phyloP scores from a whole-genome alignment of 2,113 vertebrate genomes.

The Peromyscus leucopus region DNA sequence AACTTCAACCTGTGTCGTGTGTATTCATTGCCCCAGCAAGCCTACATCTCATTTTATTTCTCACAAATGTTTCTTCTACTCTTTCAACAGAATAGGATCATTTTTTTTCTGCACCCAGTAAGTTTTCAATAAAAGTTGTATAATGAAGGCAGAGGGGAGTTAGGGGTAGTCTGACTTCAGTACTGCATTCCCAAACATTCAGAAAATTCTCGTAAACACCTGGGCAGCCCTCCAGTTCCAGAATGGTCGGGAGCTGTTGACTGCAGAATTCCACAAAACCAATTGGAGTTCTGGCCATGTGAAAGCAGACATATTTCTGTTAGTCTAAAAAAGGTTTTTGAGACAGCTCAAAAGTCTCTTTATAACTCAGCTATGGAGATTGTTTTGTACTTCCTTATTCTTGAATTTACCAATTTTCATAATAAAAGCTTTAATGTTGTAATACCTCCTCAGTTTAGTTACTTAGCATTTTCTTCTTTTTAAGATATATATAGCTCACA shows the following conservation, averaged over 20 bases:
- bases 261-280: conserved; percentile 35
- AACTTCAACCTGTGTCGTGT: not conserved
- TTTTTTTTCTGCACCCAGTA: conserved; percentile 58
- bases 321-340: conserved; percentile 42
- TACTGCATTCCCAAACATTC: conserved; percentile 69
- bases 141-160: conserved; percentile 49
- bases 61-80: conserved; percentile 54
- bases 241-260: conserved; percentile 14
- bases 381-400: conserved; percentile 31
- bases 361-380: not conserved
- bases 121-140: conserved; percentile 59
- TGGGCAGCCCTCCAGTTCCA: conserved; percentile 54
- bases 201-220: conserved; percentile 73
- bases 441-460: not conserved
- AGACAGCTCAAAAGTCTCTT: not conserved
- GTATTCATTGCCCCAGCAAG: not conserved
- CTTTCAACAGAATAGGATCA: conserved; percentile 50
- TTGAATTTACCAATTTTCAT: conserved; percentile 33
- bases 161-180: conserved; percentile 32
- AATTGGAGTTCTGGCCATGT: conserved; percentile 26
- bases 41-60: conserved; percentile 42
- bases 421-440: conserved; percentile 53
- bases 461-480: conserved; percentile 48
- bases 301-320: conserved; percentile 9
- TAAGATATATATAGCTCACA: not conserved